Base-by-base conservation (phyloP, 2,888 invertebrate genomes). In the Eudemis profundana region DNA sequence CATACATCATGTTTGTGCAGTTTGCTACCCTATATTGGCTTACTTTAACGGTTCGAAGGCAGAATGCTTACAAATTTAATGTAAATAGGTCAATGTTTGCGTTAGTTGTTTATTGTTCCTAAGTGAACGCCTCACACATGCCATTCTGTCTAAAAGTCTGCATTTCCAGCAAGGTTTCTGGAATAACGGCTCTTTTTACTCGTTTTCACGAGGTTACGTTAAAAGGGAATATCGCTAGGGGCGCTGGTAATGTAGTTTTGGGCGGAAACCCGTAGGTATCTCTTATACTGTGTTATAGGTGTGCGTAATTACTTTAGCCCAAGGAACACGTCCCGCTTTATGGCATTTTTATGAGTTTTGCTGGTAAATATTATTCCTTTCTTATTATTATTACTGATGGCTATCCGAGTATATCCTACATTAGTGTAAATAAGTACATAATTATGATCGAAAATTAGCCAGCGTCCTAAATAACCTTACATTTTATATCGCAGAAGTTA, bases 111-210 rank as follows among this genome's bases (percentile, higher is more conserved):
- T 78, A 72, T 71, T 67, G 69, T 74, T 71, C 70, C 72, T 51
- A 72, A 72, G 73, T 73, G 74, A 79, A 75, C 72, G 56, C 68
- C 27, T 3, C 71, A 73, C 75, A 73, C 69, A 63, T 77, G 70
- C 77, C 77, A 80, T 79, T 79, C 78, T 57, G 73, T 70, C 72
- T 81, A 76, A 82, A 81, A 83, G 81, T 77, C 74, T 78, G 65
- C 67, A 46, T 49, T 67, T 63, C 64, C 56, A 61, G 67, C 72
- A 66, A 72, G 70, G 71, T 74, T 80, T 78, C 74, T 73, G 73
- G 68, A 77, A 75, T 74, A 74, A 73, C 73, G 68, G 68, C 70
- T 75, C 70, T 70, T 56, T 56, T 60, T 69, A 61, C 61, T 69
- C 69, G 67, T 33, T 51, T 38, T 38, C 17, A 17, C 15, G 59